Evolutionary conservation across 2,797 vertebrate species (phyloP), one percentile per base, ranked within the genome.

Genomic region (Ptychobarbus kaznakovi): DNA sequence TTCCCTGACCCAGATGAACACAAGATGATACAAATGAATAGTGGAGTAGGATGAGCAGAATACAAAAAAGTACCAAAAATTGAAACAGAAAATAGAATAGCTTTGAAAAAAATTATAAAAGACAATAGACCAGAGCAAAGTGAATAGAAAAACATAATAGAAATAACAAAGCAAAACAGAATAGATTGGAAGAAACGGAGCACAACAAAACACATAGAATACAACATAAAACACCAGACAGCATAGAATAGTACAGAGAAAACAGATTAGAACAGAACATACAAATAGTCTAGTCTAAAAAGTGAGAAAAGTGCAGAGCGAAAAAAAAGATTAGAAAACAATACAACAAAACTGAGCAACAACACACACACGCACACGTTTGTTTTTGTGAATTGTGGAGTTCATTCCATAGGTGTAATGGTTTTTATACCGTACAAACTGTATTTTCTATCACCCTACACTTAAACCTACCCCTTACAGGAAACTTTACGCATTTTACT

Each of bases 1-100:
- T 74, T 9, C 40, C 15, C 44, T 61, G 56, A 74, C 81, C 70
- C 70, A 72, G 69, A 82, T 44, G 11, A 74, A 61, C 49, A 80
- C 18, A 80, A 46, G 53, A 35, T 20, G 58, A 69, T 12, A 44
- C 16, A 73, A 63, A 49, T 65, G 25, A 12, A 74, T 74, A 82
- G 18, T 58, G 49, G 16, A 20, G 12, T 69, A 70, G 16, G 80
- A 81, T 28, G 44, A 68, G 22, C 49, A 20, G 46, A 70, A 25
- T 1, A 28, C 35, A 65, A 28, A 44, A 58, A 13, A 65, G 8
- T 0, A 28, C 8, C 18, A 9, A 4, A 46, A 11, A 10, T 44
- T 44, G 3, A 9, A 58, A 77, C 9, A 73, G 22, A 61, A 63
- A 53, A 16, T 12, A 35, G 4, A 80, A 51, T 20, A 80, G 18